Conservation (phyloP, 2,797 vertebrate genomes). For the Sebastes oblongus region DNA sequence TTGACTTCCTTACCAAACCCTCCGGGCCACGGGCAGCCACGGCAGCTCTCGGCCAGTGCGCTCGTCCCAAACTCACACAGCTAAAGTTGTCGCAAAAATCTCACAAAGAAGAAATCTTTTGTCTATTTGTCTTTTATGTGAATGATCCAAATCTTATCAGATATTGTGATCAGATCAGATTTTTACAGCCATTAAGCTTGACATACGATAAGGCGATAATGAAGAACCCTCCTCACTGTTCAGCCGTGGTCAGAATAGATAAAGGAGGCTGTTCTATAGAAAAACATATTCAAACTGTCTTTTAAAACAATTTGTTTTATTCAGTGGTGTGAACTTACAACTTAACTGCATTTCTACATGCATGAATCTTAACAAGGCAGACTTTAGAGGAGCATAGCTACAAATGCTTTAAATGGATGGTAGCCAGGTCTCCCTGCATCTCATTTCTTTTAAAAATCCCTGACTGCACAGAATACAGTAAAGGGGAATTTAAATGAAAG, state of each 20-base stretch:
- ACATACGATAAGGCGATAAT: background rate
- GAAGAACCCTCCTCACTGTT: slow-evolving; percentile 28
- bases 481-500: slow-evolving; percentile 38
- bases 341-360: slow-evolving; percentile 51
- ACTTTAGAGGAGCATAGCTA: slow-evolving; percentile 41
- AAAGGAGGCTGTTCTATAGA: slow-evolving; percentile 20
- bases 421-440: slow-evolving; percentile 18
- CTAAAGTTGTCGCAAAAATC: slow-evolving; percentile 61
- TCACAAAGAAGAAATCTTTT: slow-evolving; percentile 54
- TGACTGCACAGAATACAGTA: slow-evolving; percentile 8
- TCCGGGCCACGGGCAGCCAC: slow-evolving; percentile 51
- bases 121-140: background rate
- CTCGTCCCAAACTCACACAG: slow-evolving; percentile 86
- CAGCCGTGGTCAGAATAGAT: slow-evolving; percentile 49
- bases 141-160: slow-evolving; percentile 12
- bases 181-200: slow-evolving; percentile 5
- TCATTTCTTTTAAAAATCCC: slow-evolving; percentile 26
- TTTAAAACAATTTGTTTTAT: slow-evolving; percentile 51
- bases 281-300: slow-evolving; percentile 47
- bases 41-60: slow-evolving; percentile 65
- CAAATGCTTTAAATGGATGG: slow-evolving; percentile 38
- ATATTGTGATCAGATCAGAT: background rate
- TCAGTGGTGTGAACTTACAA: slow-evolving; percentile 46
- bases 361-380: slow-evolving; percentile 44
- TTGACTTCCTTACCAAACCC: slow-evolving; percentile 76